Base-by-base conservation (phyloP, 2,888 invertebrate genomes). In the Caenorhabditis doughertyi region DNA sequence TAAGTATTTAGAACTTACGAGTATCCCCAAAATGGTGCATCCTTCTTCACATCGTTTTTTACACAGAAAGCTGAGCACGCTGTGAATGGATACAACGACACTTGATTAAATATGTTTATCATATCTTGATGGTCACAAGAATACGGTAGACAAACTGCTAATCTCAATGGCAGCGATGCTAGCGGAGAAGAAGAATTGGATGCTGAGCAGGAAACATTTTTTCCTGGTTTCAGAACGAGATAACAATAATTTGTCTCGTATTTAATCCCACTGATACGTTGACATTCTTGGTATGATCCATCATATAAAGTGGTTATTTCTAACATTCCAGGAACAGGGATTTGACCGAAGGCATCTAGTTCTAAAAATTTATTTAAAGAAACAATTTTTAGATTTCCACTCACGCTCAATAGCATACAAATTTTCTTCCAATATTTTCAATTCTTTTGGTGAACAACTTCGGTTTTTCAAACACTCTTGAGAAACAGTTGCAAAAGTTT, bases 231-330 rank as follows among this genome's bases (percentile, higher is more conserved):
- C 23, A 79, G 16, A 21, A 55, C 23, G 5, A 73, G 44, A 25
- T 76, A 83, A 55, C 83, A 83, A 35, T 80, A 83, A 23, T 83
- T 73, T 5, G 83, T 83, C 0, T 65, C 47, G 55, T 83, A 80
- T 39, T 70, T 64, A 13, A 29, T 25, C 5, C 74, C 80, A 23
- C 70, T 71, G 42, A 65, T 49, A 5, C 62, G 42, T 55, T 82
- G 32, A 21, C 82, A 82, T 32, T 82, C 83, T 44, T 64, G 58
- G 39, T 60, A 64, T 4, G 77, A 80, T 3, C 83, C 83, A 16
- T 64, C 76, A 21, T 71, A 64, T 29, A 76, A 42, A 11, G 68
- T 62, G 1, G 56, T 60, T 1, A 72, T 5, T 49, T 83, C 80
- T 3, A 83, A 47, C 39, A 83, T 56, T 23, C 77, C 80, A 8